Evolutionary conservation across 2,113 vertebrate species (phyloP), one percentile per base, ranked within the genome.

Genomic region (Antechinus flavipes): DNA sequence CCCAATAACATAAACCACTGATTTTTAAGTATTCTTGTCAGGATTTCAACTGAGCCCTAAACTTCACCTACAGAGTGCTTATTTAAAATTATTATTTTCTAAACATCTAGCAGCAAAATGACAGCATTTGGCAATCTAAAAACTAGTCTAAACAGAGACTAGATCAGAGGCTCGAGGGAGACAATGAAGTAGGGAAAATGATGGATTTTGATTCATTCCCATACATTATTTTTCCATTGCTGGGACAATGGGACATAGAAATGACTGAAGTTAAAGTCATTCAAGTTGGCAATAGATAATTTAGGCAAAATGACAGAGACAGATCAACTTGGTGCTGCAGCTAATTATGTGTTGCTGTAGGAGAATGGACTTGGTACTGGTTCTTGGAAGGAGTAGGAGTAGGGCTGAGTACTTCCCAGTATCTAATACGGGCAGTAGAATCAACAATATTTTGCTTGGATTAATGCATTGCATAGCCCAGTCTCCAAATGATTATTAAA

Each of bases 71-170:
- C 68, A 42, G 68, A 22, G 19, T 42, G 68, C 68, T 84, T 84
- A 23, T 84, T n/a, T 84, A 23, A 84, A 42, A 84, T 42, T 42
- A 89, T 35, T 68, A 3, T 89, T 91, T 52, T 90, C 91, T 90
- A 52, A 42, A 53, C 42, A 61, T 92, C 52, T 94, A 12, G 26
- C 9, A 10, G 68, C 92, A 90, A 8, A 90, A 91, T 61, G 12
- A 95, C n/a, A 58, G 26, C 27, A 10, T 23, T 91, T 54, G 35
- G 23, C 2, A 0, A 55, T 68, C 47, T 90, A 91, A 90, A 25
- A 19, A 56, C 55, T 54, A 68, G 50, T 90, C 92, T 95, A 96
- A 95, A 96, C 61, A 94, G 61, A 94, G 19, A 58, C 46, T 11
- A 56, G 90, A 96, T 2, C 2, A 2, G 55, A 93, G 91, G 42